These are phyloP conservation scores for Albula glossodonta DNA, from an alignment of 2,113 vertebrate genomes.

Conservation along the genomic window DNA sequence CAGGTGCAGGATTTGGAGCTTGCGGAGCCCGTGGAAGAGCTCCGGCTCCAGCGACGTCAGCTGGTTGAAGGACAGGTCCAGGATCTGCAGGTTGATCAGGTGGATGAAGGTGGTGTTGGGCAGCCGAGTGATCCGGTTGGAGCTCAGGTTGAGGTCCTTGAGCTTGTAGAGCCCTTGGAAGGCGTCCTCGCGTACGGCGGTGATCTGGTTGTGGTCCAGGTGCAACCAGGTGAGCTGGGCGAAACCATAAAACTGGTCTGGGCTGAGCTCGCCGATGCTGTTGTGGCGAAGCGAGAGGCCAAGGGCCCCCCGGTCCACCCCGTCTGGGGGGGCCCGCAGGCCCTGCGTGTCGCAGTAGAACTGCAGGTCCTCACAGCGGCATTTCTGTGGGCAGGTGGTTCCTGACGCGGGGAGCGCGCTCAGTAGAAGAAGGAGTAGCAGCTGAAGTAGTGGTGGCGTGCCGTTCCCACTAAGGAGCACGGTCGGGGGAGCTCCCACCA, in stretches of 20 bases:
- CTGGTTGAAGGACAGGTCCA: conserved; percentile 98
- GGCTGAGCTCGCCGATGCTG: conserved; percentile 91
- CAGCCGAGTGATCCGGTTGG: conserved; percentile 98
- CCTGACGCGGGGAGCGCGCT: conserved; percentile 94
- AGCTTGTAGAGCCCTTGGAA: conserved; percentile 99
- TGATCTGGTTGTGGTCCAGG: conserved; percentile 98
- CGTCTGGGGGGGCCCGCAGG: conserved; percentile 94
- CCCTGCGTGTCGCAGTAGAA: conserved; percentile 99
- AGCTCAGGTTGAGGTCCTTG: conserved; percentile 97
- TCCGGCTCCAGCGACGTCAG: conserved; percentile 94
- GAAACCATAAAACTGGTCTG: conserved; percentile 97
- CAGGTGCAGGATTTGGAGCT: conserved; percentile 95
- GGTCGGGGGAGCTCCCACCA: conserved; percentile 98
- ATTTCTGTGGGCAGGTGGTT: conserved; percentile 99
- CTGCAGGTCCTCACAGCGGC: conserved; percentile 99
- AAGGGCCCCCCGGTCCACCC: conserved; percentile 93
- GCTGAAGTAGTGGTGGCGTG: conserved; percentile 61
- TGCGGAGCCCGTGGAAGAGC: conserved; percentile 94
- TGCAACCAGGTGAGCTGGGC: conserved; percentile 98
- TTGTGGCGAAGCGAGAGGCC: conserved; percentile 98
- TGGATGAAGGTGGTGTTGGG: conserved; percentile 99
- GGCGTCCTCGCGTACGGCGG: conserved; percentile 92
- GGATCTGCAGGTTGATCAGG: conserved; percentile 97
- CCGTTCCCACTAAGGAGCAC: conserved; percentile 93
- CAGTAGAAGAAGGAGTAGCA: conserved; percentile 64